Evolutionary conservation across 1,140 invertebrate genomes (phyloP).

Genomic region (Eurosta solidaginis): DNA sequence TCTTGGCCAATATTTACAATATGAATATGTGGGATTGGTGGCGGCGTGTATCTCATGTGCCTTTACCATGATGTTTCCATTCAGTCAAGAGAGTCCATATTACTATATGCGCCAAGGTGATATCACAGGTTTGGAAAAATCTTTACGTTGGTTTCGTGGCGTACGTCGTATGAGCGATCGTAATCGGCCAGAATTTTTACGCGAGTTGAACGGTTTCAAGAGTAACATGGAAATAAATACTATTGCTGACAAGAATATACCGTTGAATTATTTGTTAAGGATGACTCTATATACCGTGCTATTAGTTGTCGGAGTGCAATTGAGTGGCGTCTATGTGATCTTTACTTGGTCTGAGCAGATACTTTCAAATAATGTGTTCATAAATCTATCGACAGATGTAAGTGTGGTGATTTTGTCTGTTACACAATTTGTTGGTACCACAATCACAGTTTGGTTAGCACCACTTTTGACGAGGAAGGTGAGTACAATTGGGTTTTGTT

Average conservation of each 20-base stretch:
- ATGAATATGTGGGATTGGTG: slow-evolving; percentile 43
- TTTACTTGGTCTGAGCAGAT: slow-evolving; percentile 40
- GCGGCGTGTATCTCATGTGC: slow-evolving; percentile 63
- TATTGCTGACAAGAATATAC: not conserved
- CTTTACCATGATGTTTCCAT: slow-evolving; percentile 64
- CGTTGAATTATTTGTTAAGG: slow-evolving; percentile 41
- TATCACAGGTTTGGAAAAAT: slow-evolving; percentile 61
- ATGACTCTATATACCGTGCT: slow-evolving; percentile 43
- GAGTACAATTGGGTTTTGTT: not conserved
- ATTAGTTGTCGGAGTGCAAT: slow-evolving; percentile 46
- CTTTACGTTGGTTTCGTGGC: slow-evolving; percentile 62
- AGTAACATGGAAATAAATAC: slow-evolving; percentile 35
- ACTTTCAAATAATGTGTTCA: not conserved
- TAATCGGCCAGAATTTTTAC: slow-evolving; percentile 45
- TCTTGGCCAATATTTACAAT: slow-evolving; percentile 41
- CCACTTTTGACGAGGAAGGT: not conserved
- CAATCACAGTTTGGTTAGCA: not conserved
- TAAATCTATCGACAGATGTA: not conserved
- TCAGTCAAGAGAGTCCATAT: slow-evolving; percentile 67
- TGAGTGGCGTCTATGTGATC: slow-evolving; percentile 48
- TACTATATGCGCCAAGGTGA: slow-evolving; percentile 64
- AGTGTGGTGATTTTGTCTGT: not conserved
- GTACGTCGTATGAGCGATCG: slow-evolving; percentile 50
- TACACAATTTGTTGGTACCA: slow-evolving; percentile 1
- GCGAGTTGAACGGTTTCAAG: slow-evolving; percentile 46